Base-by-base conservation (phyloP, 64 coral and sea anemone species). In the Pocillopora damicornis region DNA sequence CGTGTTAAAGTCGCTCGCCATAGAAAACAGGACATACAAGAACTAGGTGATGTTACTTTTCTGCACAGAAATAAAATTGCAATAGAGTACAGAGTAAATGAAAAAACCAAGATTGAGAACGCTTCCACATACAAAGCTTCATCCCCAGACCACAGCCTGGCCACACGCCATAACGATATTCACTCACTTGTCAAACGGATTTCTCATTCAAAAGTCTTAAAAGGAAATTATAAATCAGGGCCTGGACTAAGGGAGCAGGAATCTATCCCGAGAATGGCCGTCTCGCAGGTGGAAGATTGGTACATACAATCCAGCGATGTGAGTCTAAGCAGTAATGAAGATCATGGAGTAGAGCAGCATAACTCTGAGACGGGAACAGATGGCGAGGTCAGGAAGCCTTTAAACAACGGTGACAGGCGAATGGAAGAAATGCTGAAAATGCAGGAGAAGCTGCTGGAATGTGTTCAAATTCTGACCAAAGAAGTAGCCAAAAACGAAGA, bases 401-500 rank as follows among this genome's bases (percentile, higher is more conserved):
- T 11, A 15, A 13, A 36, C 22, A 26, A 17, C 10, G 42, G 42
- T 1, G 76, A 80, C 11, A 68, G 37, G 37, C 62, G 62, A 7
- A 58, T 79, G 60, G 56, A 7, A 13, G 67, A 79, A 10, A 11
- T 89, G 22, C 58, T 89, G 36, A 80, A 85, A 25, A 63, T 71
- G 15, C 89, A 94, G 59, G 69, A 77, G 56, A 61, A 23, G 15
- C 26, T 91, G 35, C 15, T 90, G 38, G 60, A 87, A 11, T 65
- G 84, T 35, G 84, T 94, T 2, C 34, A 90, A 17, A 91, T 77
- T 8, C 67, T 94, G 58, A 8, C 87, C 11, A 67, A 78, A 13
- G 82, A 86, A 5, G 88, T 86, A 11, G 74, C 86, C 37, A 84
- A 86, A 30, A 90, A 91, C 61, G 93, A 94, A 37, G 42, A 87